Evolutionary conservation across 2,113 vertebrate genomes (phyloP), one percentile per base, ranked within the genome.

Genomic region (Anguilla rostrata): DNA sequence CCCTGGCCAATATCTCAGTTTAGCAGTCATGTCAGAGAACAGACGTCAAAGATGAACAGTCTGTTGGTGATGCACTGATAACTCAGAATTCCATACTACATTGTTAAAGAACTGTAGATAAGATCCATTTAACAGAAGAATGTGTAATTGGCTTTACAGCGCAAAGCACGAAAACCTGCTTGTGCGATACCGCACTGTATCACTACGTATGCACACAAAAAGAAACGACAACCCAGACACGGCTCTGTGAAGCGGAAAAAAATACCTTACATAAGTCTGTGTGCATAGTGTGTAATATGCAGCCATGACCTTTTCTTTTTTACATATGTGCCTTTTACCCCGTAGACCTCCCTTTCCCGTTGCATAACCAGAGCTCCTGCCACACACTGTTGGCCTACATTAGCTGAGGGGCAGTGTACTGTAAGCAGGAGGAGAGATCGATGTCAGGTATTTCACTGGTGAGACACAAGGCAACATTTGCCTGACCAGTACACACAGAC

Each of bases 391-490:
- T 12, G n/a, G 71, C 71, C 71, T 12, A 26, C 34, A 75, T 75
- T 26, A 12, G 71, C 11, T 14, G 26, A 75, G 1, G 26, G 7
- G 12, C 71, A 0, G 2, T 75, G 71, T 34, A 34, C 71, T 75
- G n/a, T 75, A 75, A 75, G n/a, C 5, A 0, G 18, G 20, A 26
- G 20, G 8, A 66, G 60, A 26, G 18, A 26, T 9, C 12, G 29
- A 75, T n/a, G 20, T 22, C 26, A 40, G 1, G n/a, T 78, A 85
- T n/a, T 39, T 26, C 26, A 66, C 53, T 34, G 43, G 2, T 39
- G 12, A 14, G 34, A 89, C 81, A 66, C 87, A 91, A 85, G 88
- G 81, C 89, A 83, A 90, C 91, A 91, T 89, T 87, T 90, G 89
- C 75, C 63, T 87, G 60, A 53, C 49, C 49, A 53, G 49, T 14